Base-by-base conservation (phyloP, 2,888 invertebrate species). In the Acronicta aceris region DNA sequence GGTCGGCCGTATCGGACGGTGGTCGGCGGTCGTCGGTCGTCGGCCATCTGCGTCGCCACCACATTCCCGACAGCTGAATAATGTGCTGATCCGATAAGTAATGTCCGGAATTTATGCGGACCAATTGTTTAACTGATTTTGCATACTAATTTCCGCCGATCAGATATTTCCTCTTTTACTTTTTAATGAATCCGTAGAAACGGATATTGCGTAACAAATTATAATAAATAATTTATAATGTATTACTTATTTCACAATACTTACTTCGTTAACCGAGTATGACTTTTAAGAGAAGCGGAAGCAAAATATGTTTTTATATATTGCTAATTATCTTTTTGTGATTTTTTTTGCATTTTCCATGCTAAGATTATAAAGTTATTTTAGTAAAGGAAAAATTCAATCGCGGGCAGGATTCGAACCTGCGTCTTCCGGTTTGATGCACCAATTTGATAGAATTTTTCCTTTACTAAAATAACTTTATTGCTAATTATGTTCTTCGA, bases 11-110 rank as follows among this genome's bases (percentile, higher is more conserved):
- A 15, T 21, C 42, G 33, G 45, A 15, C 50, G 41, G 46, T 47
- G 54, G 43, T 50, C 42, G 46, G 10, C 45, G 17, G 16, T 10
- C 2, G 17, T 7, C 45, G 17, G 16, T 10, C 2, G 17, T 7
- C 27, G n/a, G 40, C 27, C 43, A 12, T n/a, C 45, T 12, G 7
- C 38, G n/a, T 17, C 59, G 30, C 15, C 59, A 56, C 73, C 64
- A 60, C 64, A 64, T 72, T 60, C 62, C 46, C 50, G 36, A 40
- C 30, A 47, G 41, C 55, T 49, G 52, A 59, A 51, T 62, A 58
- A 58, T 53, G 17, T 15, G 13, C 57, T 54, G 27, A 60, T 55
- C 53, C 50, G 30, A 58, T 70, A n/a, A n/a, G n/a, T n/a, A 25
- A 58, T 57, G 36, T 30, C 33, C 27, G 53, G 41, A 60, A 65